phyloP scores from a whole-genome alignment of 2,888 invertebrate genomes.

The Cephonodes hylas region DNA sequence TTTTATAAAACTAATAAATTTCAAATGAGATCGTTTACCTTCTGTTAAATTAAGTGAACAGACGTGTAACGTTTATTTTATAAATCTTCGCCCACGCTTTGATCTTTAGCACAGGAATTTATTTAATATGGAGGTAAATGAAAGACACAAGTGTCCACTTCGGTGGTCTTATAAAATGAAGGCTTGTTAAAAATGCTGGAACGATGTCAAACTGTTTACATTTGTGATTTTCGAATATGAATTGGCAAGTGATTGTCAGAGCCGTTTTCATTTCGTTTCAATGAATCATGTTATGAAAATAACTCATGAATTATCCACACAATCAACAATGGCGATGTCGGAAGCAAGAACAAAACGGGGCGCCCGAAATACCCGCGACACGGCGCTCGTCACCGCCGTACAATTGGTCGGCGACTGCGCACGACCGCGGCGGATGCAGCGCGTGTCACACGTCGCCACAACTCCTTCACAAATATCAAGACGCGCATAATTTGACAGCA shows the following conservation, averaged over 20 bases:
- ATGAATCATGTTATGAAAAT: background rate
- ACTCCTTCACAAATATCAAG: constrained; percentile 74
- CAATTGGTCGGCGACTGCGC: constrained; percentile 21
- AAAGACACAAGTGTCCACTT: background rate
- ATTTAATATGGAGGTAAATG: background rate
- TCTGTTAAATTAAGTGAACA: background rate
- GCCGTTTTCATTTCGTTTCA: no score
- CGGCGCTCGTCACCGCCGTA: constrained; percentile 28
- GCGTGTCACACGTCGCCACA: constrained; percentile 66
- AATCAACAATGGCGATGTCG: constrained; percentile 19
- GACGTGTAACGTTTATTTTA: background rate
- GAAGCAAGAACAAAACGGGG: constrained; percentile 29
- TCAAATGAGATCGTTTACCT: background rate
- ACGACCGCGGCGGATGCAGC: constrained; percentile 57
- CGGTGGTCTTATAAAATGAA: background rate
- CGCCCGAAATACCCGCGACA: constrained; percentile 47
- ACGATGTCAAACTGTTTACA: background rate
- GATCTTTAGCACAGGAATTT: constrained; percentile 6
- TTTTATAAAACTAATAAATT: background rate
- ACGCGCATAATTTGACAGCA: constrained; percentile 71
- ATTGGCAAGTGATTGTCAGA: no score
- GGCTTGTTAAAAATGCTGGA: background rate
- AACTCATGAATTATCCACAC: constrained; percentile 17
- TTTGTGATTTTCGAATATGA: no score
- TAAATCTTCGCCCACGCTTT: constrained; percentile 1